Evolutionary conservation across 2,888 invertebrate species (phyloP).

Genomic region (Molorchus minor): DNA sequence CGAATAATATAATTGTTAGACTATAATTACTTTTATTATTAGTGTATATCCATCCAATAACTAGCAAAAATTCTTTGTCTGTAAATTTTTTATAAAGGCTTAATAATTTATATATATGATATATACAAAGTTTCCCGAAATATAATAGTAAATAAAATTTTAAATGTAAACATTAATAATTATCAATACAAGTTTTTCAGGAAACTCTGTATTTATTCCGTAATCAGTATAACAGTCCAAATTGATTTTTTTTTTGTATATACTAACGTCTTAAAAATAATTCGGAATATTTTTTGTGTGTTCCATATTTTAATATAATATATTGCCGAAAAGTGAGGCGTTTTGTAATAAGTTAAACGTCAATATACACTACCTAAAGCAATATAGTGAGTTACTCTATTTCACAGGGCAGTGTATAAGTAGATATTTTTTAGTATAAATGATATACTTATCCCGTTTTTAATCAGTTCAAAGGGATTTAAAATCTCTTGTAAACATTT

Average conservation of each 20-base stretch:
- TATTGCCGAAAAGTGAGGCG: no score
- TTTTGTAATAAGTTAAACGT: not conserved
- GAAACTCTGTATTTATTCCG: no score
- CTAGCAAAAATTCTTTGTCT: not conserved
- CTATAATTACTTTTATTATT: not conserved
- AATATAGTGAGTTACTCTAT: not conserved
- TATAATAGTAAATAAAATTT: no score
- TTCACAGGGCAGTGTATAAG: constrained; percentile 18
- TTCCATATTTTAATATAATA: no score
- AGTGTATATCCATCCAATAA: constrained; percentile 12
- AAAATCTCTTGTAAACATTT: no score
- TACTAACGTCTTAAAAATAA: not conserved
- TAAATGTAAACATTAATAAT: no score
- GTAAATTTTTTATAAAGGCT: not conserved
- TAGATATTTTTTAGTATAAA: constrained; percentile 17
- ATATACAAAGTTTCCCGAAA: no score
- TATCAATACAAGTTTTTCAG: no score
- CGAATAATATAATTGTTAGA: constrained; percentile 16
- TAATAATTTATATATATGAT: no score
- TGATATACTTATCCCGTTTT: constrained; percentile 4
- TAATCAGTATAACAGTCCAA: no score
- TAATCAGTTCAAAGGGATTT: no score
- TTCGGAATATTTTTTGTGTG: not conserved
- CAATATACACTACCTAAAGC: not conserved
- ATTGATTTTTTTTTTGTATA: not conserved